A percentile compares a stretch with the other conserved stretches of the same genome.
These are phyloP conservation scores for Brachionus calyciflorus DNA, from an alignment of 1,140 invertebrate species.

Conservation along the genomic window DNA sequence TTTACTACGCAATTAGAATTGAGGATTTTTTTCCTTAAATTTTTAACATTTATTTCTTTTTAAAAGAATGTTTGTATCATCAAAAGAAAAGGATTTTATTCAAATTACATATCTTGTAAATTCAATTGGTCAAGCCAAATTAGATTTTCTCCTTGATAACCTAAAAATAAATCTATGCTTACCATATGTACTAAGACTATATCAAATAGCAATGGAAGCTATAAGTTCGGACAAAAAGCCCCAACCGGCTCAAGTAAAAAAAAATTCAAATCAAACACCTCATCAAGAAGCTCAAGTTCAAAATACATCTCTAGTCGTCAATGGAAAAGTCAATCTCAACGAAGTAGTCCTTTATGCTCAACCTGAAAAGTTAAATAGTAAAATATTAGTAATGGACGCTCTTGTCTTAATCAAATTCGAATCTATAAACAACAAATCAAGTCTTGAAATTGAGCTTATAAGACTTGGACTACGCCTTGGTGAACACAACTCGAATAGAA, in stretches of 20 bases:
- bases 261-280: too few species aligned
- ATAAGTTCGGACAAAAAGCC: slow-evolving; percentile 55
- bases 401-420: not conserved
- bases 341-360: slow-evolving; percentile 75
- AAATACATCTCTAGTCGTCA: slow-evolving; percentile 64
- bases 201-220: slow-evolving; percentile 68
- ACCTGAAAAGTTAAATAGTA: slow-evolving; percentile 68
- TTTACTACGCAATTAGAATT: too few species aligned
- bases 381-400: slow-evolving; percentile 67
- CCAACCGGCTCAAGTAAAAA: slow-evolving; percentile 62
- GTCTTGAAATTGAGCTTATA: not conserved
- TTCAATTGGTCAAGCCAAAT: slow-evolving; percentile 53
- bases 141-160: slow-evolving; percentile 71
- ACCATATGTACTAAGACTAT: slow-evolving; percentile 69
- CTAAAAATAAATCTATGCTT: slow-evolving; percentile 71
- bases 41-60: too few species aligned
- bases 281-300: not conserved
- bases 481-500: slow-evolving; percentile 3
- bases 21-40: too few species aligned
- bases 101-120: slow-evolving; percentile 49
- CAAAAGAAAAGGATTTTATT: slow-evolving; percentile 65
- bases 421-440: not conserved
- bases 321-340: slow-evolving; percentile 65
- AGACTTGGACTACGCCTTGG: slow-evolving; percentile 4
- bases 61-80: slow-evolving; percentile 54